phyloP scores from a whole-genome alignment of 2,113 vertebrate species.

The Todiramphus saurophagus region DNA sequence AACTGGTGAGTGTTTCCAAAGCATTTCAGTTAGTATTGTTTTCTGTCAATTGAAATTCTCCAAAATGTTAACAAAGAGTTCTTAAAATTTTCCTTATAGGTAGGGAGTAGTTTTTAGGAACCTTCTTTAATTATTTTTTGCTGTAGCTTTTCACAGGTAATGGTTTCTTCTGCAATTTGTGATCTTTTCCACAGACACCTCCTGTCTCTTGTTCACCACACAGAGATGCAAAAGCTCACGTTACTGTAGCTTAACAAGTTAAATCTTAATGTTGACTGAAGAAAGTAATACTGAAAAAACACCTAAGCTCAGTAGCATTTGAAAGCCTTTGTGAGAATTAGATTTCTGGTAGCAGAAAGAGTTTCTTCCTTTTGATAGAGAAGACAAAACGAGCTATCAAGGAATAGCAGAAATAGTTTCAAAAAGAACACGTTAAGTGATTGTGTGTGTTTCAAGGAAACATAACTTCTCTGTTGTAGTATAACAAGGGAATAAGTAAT shows the following conservation, averaged over 20 bases:
- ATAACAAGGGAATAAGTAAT: background rate
- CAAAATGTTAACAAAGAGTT: background rate
- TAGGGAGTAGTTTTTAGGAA: background rate
- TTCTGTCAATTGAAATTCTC: background rate
- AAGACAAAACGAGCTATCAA: background rate
- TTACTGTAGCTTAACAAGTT: background rate
- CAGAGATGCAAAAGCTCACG: background rate
- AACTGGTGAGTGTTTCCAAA: slow-evolving; percentile 81
- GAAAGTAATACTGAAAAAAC: background rate
- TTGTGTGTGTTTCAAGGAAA: background rate
- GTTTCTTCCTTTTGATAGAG: background rate
- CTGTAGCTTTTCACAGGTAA: background rate
- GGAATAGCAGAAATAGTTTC: background rate
- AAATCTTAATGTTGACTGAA: background rate
- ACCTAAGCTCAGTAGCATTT: background rate
- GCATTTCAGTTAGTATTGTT: background rate
- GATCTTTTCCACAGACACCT: background rate
- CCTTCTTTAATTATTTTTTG: background rate
- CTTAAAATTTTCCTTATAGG: background rate
- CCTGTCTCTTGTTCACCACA: background rate
- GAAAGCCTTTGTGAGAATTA: background rate
- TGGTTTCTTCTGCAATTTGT: background rate
- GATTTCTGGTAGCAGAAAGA: background rate
- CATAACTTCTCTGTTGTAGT: background rate
- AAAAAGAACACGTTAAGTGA: background rate